A percentile compares a stretch with the other conserved stretches of the same genome.
Evolutionary conservation across 2,797 vertebrate genomes (phyloP).

Genomic region (Leptatherina wallacei): DNA sequence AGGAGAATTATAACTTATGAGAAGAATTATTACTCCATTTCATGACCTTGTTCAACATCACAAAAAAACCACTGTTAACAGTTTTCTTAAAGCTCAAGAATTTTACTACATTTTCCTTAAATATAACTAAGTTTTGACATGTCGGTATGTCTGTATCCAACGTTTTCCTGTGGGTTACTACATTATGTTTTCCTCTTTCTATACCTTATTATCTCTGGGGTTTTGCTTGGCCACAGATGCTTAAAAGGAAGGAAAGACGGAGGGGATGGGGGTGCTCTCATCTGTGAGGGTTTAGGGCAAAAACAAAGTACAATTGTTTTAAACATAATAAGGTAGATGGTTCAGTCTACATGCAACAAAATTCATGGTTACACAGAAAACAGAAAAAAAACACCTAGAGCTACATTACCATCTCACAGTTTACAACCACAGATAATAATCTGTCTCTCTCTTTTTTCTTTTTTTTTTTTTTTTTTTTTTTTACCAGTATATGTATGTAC

Average conservation of each 20-base stretch:
- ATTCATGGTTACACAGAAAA: neutral
- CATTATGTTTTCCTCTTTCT: neutral
- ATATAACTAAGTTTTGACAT: neutral
- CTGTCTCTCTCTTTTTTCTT: neutral
- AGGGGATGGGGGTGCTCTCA: neutral
- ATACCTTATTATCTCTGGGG: no score
- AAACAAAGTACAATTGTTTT: neutral
- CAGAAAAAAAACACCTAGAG: neutral
- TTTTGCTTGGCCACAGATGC: neutral
- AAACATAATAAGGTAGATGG: neutral
- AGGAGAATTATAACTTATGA: neutral
- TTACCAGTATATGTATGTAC: neutral
- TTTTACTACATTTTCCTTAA: neutral
- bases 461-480: neutral
- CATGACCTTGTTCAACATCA: neutral
- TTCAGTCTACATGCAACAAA: neutral
- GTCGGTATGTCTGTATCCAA: neutral
- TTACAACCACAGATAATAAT: neutral
- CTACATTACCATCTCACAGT: neutral
- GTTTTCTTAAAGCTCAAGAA: neutral
- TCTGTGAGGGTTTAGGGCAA: neutral
- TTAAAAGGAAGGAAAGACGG: neutral
- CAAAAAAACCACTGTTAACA: neutral
- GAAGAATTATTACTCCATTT: neutral
- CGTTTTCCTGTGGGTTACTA: neutral